A percentile compares a stretch with the other conserved stretches of the same genome.
phyloP scores from a whole-genome alignment of 2,888 invertebrate genomes.

The Dynastes hyllus region DNA sequence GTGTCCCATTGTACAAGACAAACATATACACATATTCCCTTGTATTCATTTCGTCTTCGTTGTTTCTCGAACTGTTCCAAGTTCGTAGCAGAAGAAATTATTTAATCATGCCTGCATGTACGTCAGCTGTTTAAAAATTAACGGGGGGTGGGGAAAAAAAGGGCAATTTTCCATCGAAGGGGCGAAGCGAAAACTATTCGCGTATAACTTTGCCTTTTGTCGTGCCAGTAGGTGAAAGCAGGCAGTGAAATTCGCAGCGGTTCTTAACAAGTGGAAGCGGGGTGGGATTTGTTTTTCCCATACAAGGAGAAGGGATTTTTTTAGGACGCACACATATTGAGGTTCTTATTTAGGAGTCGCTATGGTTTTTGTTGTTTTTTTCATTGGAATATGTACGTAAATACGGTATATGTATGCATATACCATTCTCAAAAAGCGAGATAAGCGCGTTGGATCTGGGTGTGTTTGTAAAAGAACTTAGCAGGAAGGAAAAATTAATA shows the following conservation, averaged over 20 bases:
- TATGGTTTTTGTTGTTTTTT: neutral
- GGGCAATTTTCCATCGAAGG: slow-evolving; percentile 3
- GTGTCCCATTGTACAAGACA: too few species aligned
- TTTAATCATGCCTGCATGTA: slow-evolving; percentile 25
- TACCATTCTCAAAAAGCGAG: neutral
- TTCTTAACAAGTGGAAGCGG: neutral
- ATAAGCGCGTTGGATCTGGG: neutral
- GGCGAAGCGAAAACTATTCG: slow-evolving; percentile 15
- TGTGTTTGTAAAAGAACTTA: neutral
- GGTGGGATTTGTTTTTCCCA: neutral
- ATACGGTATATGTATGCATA: too few species aligned
- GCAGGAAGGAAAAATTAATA: neutral
- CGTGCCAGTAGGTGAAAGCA: neutral
- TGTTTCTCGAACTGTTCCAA: neutral
- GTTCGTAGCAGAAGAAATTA: slow-evolving; percentile 3
- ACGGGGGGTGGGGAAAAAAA: slow-evolving; percentile 11
- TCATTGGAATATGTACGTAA: neutral
- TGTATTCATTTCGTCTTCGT: neutral
- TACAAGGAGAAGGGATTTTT: neutral
- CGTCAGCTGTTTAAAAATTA: slow-evolving; percentile 20
- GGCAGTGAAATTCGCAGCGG: neutral
- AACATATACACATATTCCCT: too few species aligned
- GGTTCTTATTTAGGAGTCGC: neutral
- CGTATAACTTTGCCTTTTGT: slow-evolving; percentile 16
- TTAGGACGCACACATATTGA: neutral